These are phyloP conservation scores for Clepsis dumicolana DNA, from an alignment of 2,888 invertebrate species.

Conservation along the genomic window DNA sequence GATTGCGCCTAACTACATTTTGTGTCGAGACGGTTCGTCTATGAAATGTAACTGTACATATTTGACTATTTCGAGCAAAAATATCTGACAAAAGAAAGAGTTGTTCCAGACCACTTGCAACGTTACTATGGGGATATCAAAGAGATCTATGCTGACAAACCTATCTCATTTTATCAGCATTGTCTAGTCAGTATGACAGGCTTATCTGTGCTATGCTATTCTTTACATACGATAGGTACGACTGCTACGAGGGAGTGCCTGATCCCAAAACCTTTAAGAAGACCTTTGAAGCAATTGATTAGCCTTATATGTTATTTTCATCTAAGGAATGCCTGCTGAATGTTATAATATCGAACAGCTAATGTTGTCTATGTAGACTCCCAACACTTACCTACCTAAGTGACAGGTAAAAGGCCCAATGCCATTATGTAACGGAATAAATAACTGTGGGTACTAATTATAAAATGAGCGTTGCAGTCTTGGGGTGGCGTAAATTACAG, in stretches of 20 bases:
- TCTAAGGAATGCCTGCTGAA: not conserved
- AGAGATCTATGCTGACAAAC: not conserved
- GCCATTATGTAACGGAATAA: too few relatives aligned
- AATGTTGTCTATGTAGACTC: not conserved
- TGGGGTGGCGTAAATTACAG: too few relatives aligned
- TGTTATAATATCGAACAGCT: not conserved
- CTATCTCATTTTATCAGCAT: not conserved
- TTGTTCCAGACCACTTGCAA: not conserved
- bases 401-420: not conserved
- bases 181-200: not conserved
- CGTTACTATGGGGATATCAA: not conserved
- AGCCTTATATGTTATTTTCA: not conserved
- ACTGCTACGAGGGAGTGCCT: not conserved
- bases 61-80: not conserved
- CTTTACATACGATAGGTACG: not conserved
- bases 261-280: not conserved
- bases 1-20: slow-evolving; percentile 75
- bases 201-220: not conserved
- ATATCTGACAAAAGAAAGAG: not conserved
- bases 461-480: too few relatives aligned
- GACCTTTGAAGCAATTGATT: not conserved
- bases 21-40: slow-evolving; percentile 47
- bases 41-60: not conserved
- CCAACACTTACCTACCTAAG: too few relatives aligned
- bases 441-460: too few relatives aligned